Evolutionary conservation across 1,140 invertebrate species (phyloP), one percentile per base, ranked within the genome.

Genomic region (Drosophila lini): DNA sequence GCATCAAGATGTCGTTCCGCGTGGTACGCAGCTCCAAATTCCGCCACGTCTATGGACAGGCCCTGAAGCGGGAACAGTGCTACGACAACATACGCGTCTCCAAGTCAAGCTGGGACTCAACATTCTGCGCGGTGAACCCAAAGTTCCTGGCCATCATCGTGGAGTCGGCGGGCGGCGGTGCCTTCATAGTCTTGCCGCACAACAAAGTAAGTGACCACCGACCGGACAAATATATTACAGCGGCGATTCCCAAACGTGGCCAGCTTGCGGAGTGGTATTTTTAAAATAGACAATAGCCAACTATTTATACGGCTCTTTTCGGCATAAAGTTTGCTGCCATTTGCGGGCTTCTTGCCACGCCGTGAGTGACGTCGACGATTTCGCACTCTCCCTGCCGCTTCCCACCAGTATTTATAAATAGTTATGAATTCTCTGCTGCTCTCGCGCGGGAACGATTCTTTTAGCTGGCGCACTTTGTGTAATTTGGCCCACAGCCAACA

Each of bases 71-170:
- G 91, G 98, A 99, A 93, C 97, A 99, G 94, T 99, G 99, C 94
- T 99, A 99, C 94, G 98, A 99, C 93, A 99, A 99, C 93, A 98
- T 99, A 91, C 94, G 98, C 90, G 98, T 99, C 47, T 99, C 98
- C 19, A 99, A 99, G 93, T 98, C 97, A 92, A 98, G 98, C 42
- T 99, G 98, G 98, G 99, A 99, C 93, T 98, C 98, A 48, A 98
- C 97, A 61, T 99, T 99, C 93, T 99, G 98, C 94, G 97, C 97
- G 75, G 98, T 99, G 74, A 99, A 99, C 94, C 98, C 99, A 19
- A 99, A 99, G 93, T 99, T 99, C 93, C 94, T 99, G 79, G 99
- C 99, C 64, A 98, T 99, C 89, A 99, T 99, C 92, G 98, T 99
- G 55, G 99, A 99, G 93, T 98, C 98, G 48, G 98, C 98, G 52